Evolutionary conservation across 2,888 invertebrate species (phyloP).

Genomic region (Drosophila meridiana): DNA sequence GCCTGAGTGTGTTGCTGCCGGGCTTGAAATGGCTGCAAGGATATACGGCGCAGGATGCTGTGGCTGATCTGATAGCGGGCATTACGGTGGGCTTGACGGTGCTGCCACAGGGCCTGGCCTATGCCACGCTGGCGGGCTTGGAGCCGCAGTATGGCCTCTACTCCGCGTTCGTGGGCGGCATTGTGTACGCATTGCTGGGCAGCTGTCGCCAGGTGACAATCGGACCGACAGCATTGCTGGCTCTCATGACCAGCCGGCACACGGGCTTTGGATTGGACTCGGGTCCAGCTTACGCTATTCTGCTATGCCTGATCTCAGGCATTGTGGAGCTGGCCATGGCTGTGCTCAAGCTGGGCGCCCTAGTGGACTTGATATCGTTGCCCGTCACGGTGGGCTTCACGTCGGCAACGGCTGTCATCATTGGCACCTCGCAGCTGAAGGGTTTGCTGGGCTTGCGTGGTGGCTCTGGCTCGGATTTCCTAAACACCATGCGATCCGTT

Average conservation of each 20-base stretch:
- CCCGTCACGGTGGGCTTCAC: slow-evolving; percentile 96
- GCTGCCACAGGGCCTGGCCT: slow-evolving; percentile 96
- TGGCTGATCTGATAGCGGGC: slow-evolving; percentile 95
- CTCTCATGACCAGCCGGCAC: slow-evolving; percentile 93
- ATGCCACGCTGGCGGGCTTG: slow-evolving; percentile 94
- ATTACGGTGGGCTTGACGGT: slow-evolving; percentile 93
- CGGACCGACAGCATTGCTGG: slow-evolving; percentile 95
- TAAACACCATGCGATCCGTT: slow-evolving; percentile 91
- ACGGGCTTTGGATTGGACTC: slow-evolving; percentile 83
- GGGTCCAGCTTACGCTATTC: slow-evolving; percentile 91
- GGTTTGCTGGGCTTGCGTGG: slow-evolving; percentile 90
- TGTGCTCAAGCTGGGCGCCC: slow-evolving; percentile 91
- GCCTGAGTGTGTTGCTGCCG: slow-evolving; percentile 72
- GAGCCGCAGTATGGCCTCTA: slow-evolving; percentile 97
- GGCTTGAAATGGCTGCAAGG: slow-evolving; percentile 90
- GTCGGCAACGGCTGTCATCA: slow-evolving; percentile 95
- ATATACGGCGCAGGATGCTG: slow-evolving; percentile 90
- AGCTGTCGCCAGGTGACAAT: slow-evolving; percentile 95
- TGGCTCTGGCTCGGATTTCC: slow-evolving; percentile 89
- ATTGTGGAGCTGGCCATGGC: slow-evolving; percentile 93
- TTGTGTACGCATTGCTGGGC: slow-evolving; percentile 95
- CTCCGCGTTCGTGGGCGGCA: slow-evolving; percentile 97
- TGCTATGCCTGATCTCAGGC: slow-evolving; percentile 93
- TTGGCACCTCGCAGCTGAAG: slow-evolving; percentile 94
- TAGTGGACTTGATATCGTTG: slow-evolving; percentile 95